Base-by-base conservation (phyloP, 37 sponge, comb jelly and placozoan species). In the Dysidea cf. avara region DNA sequence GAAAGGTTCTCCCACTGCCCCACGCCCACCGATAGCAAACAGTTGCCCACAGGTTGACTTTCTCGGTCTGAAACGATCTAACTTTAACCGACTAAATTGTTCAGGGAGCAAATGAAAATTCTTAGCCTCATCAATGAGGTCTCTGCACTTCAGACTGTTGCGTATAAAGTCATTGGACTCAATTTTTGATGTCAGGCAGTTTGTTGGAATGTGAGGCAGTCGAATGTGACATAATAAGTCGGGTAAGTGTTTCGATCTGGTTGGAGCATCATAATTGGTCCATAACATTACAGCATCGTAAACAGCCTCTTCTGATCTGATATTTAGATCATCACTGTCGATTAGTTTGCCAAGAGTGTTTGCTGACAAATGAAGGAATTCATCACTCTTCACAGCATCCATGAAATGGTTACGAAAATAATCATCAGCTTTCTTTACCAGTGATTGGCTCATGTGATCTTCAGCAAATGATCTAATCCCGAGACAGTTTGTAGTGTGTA, bases 11-110 rank as follows among this genome's bases (percentile, higher is more conserved):
- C 90, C 91, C 2, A 85, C 72, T 22, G 87, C 82, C 5, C 95
- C 98, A 3, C 92, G 77, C 37, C 98, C 98, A 43, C 98, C 95
- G 28, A 94, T 80, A 25, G 95, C 95, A 74, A 84, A 90, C 29
- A 94, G 74, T 16, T 74, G 29, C 3, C 95, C 95, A 46, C 80
- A 84, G n/a, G 95, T 87, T 1, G 92, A 87, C 73, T 81, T 83
- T 11, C 95, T 52, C 0, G 92, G 95, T 24, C 83, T 80, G n/a
- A 80, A 80, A 16, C 68, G 59, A 11, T 55, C 30, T 3, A 36
- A 13, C 49, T 67, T 39, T 12, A 40, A 34, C 31, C 61, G 78
- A 51, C 74, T 59, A 51, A 75, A 76, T 39, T 79, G 49, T n/a
- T 75, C 82, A 0, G 78, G 81, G 60, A 77, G 69, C 14, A 94